Percentiles rank a stretch among this genome's conserved stretches.
phyloP scores from a whole-genome alignment of 2,113 vertebrate species.

The Tetrao urogallus region DNA sequence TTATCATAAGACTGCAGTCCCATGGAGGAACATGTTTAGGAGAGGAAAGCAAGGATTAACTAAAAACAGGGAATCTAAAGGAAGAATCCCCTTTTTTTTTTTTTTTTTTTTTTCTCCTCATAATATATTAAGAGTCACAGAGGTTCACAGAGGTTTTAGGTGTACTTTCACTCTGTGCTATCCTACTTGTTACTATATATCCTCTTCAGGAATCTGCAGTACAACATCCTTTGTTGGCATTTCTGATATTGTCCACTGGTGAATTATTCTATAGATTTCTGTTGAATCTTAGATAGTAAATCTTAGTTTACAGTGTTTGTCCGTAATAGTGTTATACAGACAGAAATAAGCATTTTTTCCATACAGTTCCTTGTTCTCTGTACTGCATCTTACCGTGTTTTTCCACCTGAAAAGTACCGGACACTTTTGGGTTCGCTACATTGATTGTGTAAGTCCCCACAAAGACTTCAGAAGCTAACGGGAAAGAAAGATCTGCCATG shows the following conservation, averaged over 20 bases:
- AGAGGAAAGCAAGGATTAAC: neutral
- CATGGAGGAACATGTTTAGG: neutral
- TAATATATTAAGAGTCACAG: neutral
- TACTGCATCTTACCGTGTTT: conserved; percentile 57
- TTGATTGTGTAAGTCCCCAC: conserved; percentile 70
- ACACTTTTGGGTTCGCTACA: conserved; percentile 22
- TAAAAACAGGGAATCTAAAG: neutral
- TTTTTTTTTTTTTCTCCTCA: accelerated
- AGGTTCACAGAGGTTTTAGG: neutral
- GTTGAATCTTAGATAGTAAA: neutral
- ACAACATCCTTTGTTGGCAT: neutral
- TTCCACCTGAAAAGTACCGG: conserved; percentile 69
- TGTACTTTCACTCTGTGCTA: neutral
- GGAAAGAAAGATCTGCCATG: conserved; percentile 72
- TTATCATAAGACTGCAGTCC: neutral
- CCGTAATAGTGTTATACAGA: neutral
- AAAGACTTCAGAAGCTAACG: conserved; percentile 46
- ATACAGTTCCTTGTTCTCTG: neutral
- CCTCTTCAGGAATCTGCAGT: neutral
- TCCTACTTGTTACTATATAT: neutral
- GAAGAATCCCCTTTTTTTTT: neutral
- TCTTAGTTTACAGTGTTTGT: neutral
- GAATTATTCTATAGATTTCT: neutral
- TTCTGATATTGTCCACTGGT: neutral
- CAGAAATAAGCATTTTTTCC: neutral